Evolutionary conservation across 1,140 invertebrate species (phyloP), one percentile per base, ranked within the genome.

Genomic region (Lepidurus apus): DNA sequence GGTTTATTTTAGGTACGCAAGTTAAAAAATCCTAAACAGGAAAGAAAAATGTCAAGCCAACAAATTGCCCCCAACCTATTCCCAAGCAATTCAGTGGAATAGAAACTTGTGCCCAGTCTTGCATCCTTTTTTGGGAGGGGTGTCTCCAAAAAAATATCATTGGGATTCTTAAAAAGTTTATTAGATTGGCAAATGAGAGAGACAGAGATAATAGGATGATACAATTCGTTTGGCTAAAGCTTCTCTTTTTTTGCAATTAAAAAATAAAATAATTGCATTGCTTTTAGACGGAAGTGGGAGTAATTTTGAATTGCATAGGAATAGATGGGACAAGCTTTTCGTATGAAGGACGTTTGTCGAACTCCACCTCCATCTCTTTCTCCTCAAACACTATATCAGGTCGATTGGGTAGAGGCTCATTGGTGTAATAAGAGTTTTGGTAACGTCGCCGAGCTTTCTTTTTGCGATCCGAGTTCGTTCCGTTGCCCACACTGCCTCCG

Each of bases 311-410:
- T 65, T 65, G 53, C 53, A 65, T 65, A 21, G 13, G 53, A 65
- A 65, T 65, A 13, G 53, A 13, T 65, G 53, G 53, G 21, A 17
- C 53, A 13, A n/a, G 53, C 7, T 65, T 13, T 21, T 13, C 53
- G 53, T n/a, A 65, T 17, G 53, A 65, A 65, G 53, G 53, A 13
- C 13, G 53, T 65, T 65, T 21, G 53, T 65, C 53, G 21, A 65
- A 65, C 82, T 90, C 90, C 75, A 93, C 84, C 85, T 93, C 92
- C 90, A 91, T 92, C 76, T 89, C 88, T 86, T 93, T 93, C 77
- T 91, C 90, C 81, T 93, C 91, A 85, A 94, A 94, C 79, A 93
- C 91, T 80, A 89, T 87, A 80, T 91, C 86, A 26, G 93, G 93
- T 82, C 89, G 89, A 82, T 91, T 90, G 4, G 90, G 89, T 80